Evolutionary conservation across 2,888 invertebrate genomes (phyloP).

Genomic region (Baccha elongata): DNA sequence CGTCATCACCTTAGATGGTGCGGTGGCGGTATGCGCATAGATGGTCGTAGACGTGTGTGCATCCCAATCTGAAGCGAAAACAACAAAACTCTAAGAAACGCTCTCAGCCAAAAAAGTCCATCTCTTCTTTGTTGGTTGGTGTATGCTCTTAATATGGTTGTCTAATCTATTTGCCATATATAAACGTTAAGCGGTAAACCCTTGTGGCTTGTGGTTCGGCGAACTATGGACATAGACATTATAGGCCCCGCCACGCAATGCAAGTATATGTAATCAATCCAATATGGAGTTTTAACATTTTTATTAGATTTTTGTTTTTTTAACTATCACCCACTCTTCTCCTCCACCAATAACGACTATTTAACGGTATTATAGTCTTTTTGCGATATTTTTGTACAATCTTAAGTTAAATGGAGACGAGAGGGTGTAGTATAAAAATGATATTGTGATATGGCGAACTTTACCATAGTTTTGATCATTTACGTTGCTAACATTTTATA

Average conservation of each 20-base stretch:
- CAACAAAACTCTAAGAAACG: constrained; percentile 52
- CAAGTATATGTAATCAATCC: no score
- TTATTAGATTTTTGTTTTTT: constrained; percentile 35
- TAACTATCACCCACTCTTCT: constrained; percentile 7
- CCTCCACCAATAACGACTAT: neutral
- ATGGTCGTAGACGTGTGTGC: constrained; percentile 53
- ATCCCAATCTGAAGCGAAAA: constrained; percentile 59
- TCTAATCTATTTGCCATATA: constrained; percentile 63
- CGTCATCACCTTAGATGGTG: constrained; percentile 69
- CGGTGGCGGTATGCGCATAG: constrained; percentile 57
- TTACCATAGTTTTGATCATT: no score
- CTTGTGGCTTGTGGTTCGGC: constrained; percentile 31
- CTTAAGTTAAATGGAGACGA: no score
- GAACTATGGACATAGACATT: constrained; percentile 68
- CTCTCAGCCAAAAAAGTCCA: constrained; percentile 68
- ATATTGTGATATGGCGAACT: no score
- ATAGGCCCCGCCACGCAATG: constrained; percentile 46
- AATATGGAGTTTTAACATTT: constrained; percentile 68
- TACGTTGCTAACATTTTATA: no score
- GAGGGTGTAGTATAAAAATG: no score
- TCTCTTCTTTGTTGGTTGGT: constrained; percentile 46
- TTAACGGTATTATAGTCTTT: constrained; percentile 27
- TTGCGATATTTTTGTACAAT: constrained; percentile 16
- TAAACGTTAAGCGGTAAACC: constrained; percentile 34
- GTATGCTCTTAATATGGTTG: constrained; percentile 70